Evolutionary conservation across 1,140 invertebrate genomes (phyloP).

Genomic region (Drosophila ercepeae): DNA sequence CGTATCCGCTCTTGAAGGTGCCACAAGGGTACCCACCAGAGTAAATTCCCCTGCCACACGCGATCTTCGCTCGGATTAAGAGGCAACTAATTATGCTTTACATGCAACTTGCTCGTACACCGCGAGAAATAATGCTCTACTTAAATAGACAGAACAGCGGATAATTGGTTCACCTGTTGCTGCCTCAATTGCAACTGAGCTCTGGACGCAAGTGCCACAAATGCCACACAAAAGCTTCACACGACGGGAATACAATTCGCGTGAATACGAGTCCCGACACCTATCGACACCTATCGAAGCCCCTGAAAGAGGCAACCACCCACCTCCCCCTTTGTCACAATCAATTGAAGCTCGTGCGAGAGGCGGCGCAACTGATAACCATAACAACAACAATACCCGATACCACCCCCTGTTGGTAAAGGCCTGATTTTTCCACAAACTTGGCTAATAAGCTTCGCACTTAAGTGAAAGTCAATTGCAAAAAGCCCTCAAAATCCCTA

Average conservation of each 20-base stretch:
- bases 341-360: conserved; percentile 22
- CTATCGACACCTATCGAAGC: neutral
- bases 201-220: conserved; percentile 24
- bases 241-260: conserved; percentile 26
- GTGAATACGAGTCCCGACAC: conserved; percentile 15
- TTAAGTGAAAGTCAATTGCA: conserved; percentile 33
- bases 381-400: conserved; percentile 33
- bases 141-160: neutral
- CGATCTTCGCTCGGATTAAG: conserved; percentile 65
- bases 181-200: conserved; percentile 11
- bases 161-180: conserved; percentile 23
- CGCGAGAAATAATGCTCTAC: neutral
- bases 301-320: neutral
- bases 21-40: too few species aligned
- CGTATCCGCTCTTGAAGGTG: conserved; percentile 25
- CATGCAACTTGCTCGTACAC: conserved; percentile 40
- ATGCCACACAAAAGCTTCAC: conserved; percentile 11
- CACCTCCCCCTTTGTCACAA: conserved; percentile 2
- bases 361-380: conserved; percentile 32
- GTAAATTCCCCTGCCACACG: conserved; percentile 39
- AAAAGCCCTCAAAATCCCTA: too few species aligned
- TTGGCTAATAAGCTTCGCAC: conserved; percentile 29
- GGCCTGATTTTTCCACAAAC: too few species aligned
- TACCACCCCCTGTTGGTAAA: too few species aligned
- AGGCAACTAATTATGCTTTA: conserved; percentile 69